phyloP scores from a whole-genome alignment of 2,797 vertebrate genomes.

The Myotis pilosus region DNA sequence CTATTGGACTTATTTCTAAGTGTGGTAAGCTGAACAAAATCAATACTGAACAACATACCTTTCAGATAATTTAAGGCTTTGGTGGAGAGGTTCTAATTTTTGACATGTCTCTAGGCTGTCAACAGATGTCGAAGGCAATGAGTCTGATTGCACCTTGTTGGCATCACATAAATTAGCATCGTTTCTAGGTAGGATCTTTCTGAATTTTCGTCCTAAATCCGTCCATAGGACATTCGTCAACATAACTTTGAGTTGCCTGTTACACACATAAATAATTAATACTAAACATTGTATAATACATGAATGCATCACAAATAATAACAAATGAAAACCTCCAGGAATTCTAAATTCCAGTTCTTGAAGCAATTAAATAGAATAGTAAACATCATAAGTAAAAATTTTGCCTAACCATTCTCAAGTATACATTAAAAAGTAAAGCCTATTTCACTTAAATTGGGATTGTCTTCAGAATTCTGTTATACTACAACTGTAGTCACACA shows the following conservation, averaged over 20 bases:
- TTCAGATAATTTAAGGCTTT: constrained; percentile 83
- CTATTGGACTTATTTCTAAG: constrained; percentile 73
- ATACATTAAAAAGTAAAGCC: constrained; percentile 48
- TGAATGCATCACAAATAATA: constrained; percentile 60
- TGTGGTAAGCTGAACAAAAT: constrained; percentile 74
- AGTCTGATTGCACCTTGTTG: constrained; percentile 82
- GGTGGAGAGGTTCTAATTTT: constrained; percentile 82
- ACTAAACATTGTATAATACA: constrained; percentile 69
- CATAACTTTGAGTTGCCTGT: constrained; percentile 88
- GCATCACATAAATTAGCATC: constrained; percentile 84
- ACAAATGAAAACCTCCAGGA: constrained; percentile 46
- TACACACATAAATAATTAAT: constrained; percentile 84
- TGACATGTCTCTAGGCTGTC: constrained; percentile 82
- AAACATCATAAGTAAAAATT: constrained; percentile 4
- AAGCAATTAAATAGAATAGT: constrained; percentile 4
- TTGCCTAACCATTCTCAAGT: neutral
- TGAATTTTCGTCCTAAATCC: constrained; percentile 86
- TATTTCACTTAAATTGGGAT: neutral
- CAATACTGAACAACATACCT: constrained; percentile 84
- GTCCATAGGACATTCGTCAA: constrained; percentile 88
- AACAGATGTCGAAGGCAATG: constrained; percentile 84
- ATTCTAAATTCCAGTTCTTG: constrained; percentile 53
- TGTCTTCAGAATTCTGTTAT: constrained; percentile 46
- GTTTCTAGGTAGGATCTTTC: constrained; percentile 81
- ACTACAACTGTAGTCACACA: neutral